Evolutionary conservation across 2,888 invertebrate species (phyloP), one percentile per base, ranked within the genome.

Genomic region (Aethes cnicana): DNA sequence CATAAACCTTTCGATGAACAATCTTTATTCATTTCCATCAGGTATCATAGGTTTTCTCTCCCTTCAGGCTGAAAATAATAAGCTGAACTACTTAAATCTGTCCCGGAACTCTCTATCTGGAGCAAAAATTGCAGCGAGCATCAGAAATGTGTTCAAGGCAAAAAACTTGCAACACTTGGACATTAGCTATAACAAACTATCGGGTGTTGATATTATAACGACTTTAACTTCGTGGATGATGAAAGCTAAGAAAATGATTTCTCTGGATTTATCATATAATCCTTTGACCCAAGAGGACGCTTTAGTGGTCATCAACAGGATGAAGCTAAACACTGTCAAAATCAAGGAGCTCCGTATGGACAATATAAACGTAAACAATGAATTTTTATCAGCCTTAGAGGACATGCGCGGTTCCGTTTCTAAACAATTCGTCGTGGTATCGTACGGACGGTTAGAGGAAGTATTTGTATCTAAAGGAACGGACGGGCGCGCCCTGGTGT

Each of bases 1-100:
- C 14, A 46, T 73, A 2, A 62, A 75, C 56, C 47, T 74, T 20
- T 74, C 74, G 8, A 65, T 68, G 66, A 75, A 75, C 44, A 64
- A 48, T 16, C 56, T 71, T 32, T 56, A 63, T 14, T 61, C 41
- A 30, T 23, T 61, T 2, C 59, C 65, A 2, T 60, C 61, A 17
- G 58, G 62, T 3, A 52, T 66, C 21, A 61, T 54, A 37, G 54
- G 43, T 6, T 46, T 75, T 8, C 63, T 69, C 26, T 47, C 12
- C 11, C 55, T 41, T 7, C 55, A 72, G 43, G 55, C 56, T 35
- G 48, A 58, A 47, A 70, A 60, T 49, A 23, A 30, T 3, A 9
- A 42, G 1, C 59, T 75, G 4, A 33, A 63, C 37, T 59, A 67
- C 25, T 25, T 75, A 5, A 63, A 72, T 47, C 56, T 75, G n/a